Evolutionary conservation across 2,797 vertebrate species (phyloP).

Genomic region (Paramormyrops hopkinsi): DNA sequence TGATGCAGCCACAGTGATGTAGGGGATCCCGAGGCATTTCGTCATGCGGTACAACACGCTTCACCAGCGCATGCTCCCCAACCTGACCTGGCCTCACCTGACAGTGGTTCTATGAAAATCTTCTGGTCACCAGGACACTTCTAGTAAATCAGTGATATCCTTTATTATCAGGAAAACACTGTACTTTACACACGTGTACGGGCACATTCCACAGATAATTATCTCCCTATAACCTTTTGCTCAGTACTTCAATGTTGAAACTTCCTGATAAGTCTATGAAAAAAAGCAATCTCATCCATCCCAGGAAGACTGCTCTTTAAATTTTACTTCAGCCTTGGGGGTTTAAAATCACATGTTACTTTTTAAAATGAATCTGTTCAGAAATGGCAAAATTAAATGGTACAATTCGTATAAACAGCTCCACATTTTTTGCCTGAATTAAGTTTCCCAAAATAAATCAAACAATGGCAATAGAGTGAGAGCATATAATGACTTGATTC

Average conservation of each 20-base stretch:
- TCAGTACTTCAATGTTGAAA: background rate
- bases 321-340: background rate
- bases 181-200: background rate
- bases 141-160: background rate
- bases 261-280: background rate
- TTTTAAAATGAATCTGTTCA: background rate
- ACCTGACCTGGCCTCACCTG: background rate
- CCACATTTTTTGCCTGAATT: background rate
- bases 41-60: background rate
- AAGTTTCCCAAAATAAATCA: slow-evolving; percentile 7
- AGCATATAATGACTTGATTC: slow-evolving; percentile 4
- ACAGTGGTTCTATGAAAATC: background rate
- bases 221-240: background rate
- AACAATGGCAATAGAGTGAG: background rate
- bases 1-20: background rate
- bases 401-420: background rate
- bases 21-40: background rate
- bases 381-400: background rate
- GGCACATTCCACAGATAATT: background rate
- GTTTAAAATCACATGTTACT: background rate
- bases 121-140: background rate
- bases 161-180: background rate
- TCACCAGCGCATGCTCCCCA: background rate
- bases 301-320: background rate
- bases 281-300: background rate